Base-by-base conservation (phyloP, 1,140 invertebrate species). In the Cotesia vestalis region DNA sequence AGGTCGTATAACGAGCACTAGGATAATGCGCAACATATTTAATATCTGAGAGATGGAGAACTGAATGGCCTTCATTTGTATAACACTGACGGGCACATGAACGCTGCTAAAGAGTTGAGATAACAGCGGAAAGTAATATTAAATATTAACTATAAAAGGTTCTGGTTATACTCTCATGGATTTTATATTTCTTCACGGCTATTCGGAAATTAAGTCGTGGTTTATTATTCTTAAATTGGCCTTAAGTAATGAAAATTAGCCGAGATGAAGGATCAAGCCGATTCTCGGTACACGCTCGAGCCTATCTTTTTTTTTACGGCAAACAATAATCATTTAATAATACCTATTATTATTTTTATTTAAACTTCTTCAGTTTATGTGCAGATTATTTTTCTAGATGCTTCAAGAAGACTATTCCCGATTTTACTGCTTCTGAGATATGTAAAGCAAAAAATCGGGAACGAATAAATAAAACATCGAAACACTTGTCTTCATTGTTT, bases 31-130 rank as follows among this genome's bases (percentile, higher is more conserved):
- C 64, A 57, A 69, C 66, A 73, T 72, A 53, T 20, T 64, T 46
- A 46, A 46, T 11, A 46, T 46, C 40, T 46, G 8, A 46, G 40
- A 46, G 69, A 52, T 69, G 66, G 71, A 69, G 71, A 73, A 73
- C 74, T 73, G 66, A 34, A 68, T 73, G 68, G 60, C 71, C 73
- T 69, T 68, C 68, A 64, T 74, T 60, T 67, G 66, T 73, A 60
- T 46, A 62, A 27, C 34, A 68, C 61, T 35, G 51, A 73, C 34
- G 63, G 35, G 20, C 53, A 71, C 34, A 55, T 35, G 20, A 38
- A 74, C 64, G 63, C 62, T 53, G 38, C 46, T 70, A 66, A 60
- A 66, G 62, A 59, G 38, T 38, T 53, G 36, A 66, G 5, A 59
- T 55, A 66, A 69, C 62, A 68, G 55, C 59, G 35, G 53, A 69